Conservation (phyloP, 2,113 vertebrate genomes). For the Corydoras maculifer region DNA sequence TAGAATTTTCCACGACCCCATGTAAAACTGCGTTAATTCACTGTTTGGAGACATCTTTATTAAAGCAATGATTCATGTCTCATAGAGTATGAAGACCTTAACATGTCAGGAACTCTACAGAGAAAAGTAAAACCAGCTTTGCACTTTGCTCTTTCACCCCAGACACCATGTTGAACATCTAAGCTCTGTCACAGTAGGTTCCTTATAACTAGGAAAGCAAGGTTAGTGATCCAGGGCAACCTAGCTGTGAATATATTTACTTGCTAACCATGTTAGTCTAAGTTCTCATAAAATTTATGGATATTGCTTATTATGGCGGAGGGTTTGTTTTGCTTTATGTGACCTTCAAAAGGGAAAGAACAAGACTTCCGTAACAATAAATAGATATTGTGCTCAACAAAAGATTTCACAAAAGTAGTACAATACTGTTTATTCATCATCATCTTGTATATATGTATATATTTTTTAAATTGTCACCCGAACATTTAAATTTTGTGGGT, state of each 20-base stretch:
- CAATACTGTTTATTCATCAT: too few relatives aligned
- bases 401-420: too few relatives aligned
- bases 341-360: too few relatives aligned
- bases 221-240: conserved; percentile 38
- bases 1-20: not conserved
- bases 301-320: too few relatives aligned
- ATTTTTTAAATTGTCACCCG: too few relatives aligned
- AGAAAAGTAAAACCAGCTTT: conserved; percentile 36
- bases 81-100: conserved; percentile 21
- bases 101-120: conserved; percentile 14
- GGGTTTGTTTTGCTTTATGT: too few relatives aligned
- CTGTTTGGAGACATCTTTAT: conserved; percentile 14
- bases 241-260: not conserved
- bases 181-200: conserved; percentile 26
- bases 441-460: too few relatives aligned
- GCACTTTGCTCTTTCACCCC: conserved; percentile 40
- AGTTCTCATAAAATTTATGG: too few relatives aligned
- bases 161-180: conserved; percentile 21
- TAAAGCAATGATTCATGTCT: conserved; percentile 36
- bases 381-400: too few relatives aligned
- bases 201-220: conserved; percentile 34
- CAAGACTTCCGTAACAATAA: too few relatives aligned
- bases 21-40: conserved; percentile 20
- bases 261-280: not conserved
- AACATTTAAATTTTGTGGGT: too few relatives aligned